Evolutionary conservation across 2,113 vertebrate species (phyloP), one percentile per base, ranked within the genome.

Genomic region (Mixornis gularis): DNA sequence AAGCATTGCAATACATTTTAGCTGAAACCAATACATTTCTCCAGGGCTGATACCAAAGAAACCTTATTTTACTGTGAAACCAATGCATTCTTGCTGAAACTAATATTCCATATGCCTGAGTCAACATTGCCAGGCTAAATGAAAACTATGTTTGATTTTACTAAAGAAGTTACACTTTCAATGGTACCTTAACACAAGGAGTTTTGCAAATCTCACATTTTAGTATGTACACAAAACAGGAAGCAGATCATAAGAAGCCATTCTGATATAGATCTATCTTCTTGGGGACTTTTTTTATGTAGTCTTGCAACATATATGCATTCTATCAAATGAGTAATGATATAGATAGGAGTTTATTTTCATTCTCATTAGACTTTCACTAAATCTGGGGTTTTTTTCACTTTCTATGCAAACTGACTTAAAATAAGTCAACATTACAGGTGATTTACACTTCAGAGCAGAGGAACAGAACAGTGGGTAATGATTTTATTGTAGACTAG

Each of bases 11-110:
- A 96, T 97, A 96, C 64, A 93, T 97, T 97, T 97, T 93, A 97
- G 90, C 93, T 94, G 90, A 94, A 97, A 94, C 97, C 95, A 95
- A 97, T 97, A 97, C 27, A 74, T 97, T 98, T 97, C 89, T 97
- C 63, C 46, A 84, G 89, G 94, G 90, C 86, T 96, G 89, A 94
- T 97, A 94, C 81, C 20, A 62, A 91, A 81, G 89, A 96, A 97
- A 87, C 55, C 58, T 89, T 95, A 94, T 94, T 97, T 97, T 94
- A 96, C 60, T 84, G 66, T 88, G 83, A 95, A 97, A 91, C 90
- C 92, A 94, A 94, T 93, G 93, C 87, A 95, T 97, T 97, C 80
- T 95, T 95, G 88, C 76, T 95, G 83, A 97, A 97, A 90, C 64
- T 92, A 95, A 92, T 96, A 96, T 91, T 96, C 89, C 55, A 76